Conservation (phyloP, 2,888 invertebrate species). For the Camponotus fellah region DNA sequence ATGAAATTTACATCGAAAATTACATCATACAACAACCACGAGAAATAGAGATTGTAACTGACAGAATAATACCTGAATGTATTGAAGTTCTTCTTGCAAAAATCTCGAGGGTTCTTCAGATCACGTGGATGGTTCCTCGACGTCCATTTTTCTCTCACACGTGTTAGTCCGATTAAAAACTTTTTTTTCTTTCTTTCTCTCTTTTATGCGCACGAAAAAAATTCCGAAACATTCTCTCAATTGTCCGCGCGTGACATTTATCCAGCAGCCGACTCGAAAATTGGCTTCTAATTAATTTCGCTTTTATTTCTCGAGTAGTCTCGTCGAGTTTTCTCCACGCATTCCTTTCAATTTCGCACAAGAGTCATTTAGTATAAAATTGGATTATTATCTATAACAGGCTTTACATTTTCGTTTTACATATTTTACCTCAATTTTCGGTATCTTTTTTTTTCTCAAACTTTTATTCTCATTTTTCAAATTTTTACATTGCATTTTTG, state of each 20-base stretch:
- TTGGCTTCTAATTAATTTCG: background rate
- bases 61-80: background rate
- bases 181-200: background rate
- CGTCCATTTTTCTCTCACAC: conserved; percentile 7
- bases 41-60: background rate
- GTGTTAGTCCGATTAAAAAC: background rate
- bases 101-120: conserved; percentile 1
- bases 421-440: background rate
- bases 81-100: background rate
- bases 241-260: background rate
- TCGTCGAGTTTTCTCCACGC: background rate
- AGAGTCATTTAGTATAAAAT: conserved; percentile 34
- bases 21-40: no score
- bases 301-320: background rate
- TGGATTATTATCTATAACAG: conserved; percentile 17
- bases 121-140: background rate
- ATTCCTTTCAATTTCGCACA: conserved; percentile 7
- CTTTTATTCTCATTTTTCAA: conserved; percentile 1
- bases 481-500: conserved; percentile 19
- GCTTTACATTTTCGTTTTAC: background rate
- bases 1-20: background rate
- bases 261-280: background rate
- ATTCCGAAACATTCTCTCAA: background rate
- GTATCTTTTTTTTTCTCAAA: background rate
- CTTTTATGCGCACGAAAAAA: background rate